Base-by-base conservation (phyloP, 2,797 vertebrate genomes). In the Sciurus vulgaris region DNA sequence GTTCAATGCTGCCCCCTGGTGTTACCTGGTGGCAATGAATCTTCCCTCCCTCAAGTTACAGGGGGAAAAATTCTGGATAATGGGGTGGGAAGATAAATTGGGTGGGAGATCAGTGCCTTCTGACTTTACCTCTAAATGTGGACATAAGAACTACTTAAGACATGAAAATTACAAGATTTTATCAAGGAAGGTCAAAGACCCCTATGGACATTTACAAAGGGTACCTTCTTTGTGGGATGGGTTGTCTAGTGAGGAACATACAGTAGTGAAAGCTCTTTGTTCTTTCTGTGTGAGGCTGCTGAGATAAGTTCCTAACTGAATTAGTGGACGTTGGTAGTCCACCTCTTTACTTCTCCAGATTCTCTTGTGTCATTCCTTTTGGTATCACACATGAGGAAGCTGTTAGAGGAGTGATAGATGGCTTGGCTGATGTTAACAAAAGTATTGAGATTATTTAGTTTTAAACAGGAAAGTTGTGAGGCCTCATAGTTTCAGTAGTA, bases 1-100 rank as follows among this genome's bases (percentile, higher is more conserved):
- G 73, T 89, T 86, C 77, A 87, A 0, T 96, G 89, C 93, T 97
- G 93, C 97, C 97, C 89, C 51, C 97, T 97, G 74, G 96, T 96
- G 97, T 93, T 79, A n/a, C 9, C 0, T 13, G 17, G 47, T 65
- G 61, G 13, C 59, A 35, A 28, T 35, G 59, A 30, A 33, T 59
- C 9, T 44, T 74, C 35, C 59, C 18, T 86, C 56, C 44, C n/a
- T 38, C 24, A 11, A 0, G 10, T 38, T 70, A 9, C 3, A 7
- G 35, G 22, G 26, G 17, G 3, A 17, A 28, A 17, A 51, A 18
- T 76, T 74, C 1, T 24, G n/a, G 47, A 33, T 12, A 72, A 2
- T 49, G 30, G 15, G 5, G 30, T 12, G 41, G 3, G 63, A 69
- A 84, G 90, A 65, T 83, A 30, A 76, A 51, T 26, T 44, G 54